Conservation (phyloP, 2,797 vertebrate species). For the Argentina silus region DNA sequence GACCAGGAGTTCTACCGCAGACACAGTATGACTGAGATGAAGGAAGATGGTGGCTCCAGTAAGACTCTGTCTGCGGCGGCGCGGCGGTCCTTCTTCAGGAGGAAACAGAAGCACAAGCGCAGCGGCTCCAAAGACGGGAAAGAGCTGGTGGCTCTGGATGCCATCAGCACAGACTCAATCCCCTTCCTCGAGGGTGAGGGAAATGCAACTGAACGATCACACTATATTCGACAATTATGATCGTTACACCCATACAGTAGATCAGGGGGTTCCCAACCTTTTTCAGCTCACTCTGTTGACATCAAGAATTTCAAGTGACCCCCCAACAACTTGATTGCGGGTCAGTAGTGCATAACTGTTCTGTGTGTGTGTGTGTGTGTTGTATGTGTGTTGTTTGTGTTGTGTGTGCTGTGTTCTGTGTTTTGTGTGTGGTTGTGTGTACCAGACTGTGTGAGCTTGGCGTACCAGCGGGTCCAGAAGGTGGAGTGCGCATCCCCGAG, state of each 20-base stretch:
- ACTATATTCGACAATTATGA: no score
- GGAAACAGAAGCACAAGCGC: conserved; percentile 95
- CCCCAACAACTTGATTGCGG: no score
- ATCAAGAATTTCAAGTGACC: no score
- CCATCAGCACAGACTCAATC: conserved; percentile 93
- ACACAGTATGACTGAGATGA: conserved; percentile 92
- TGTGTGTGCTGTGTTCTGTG: neutral
- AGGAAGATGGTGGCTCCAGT: conserved; percentile 85
- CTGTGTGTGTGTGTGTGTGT: neutral
- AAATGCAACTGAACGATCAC: no score
- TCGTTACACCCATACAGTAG: no score
- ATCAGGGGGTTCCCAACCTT: no score
- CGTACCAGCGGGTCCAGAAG: conserved; percentile 97
- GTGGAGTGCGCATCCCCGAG: conserved; percentile 90
- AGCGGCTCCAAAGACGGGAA: conserved; percentile 96
- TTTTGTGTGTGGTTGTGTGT: conserved; percentile 6
- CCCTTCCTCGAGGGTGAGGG: conserved; percentile 90
- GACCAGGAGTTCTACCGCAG: conserved; percentile 96
- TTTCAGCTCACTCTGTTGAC: no score
- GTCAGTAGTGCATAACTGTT: no score
- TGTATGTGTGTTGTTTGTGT: conserved; percentile 2
- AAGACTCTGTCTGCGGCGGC: conserved; percentile 93
- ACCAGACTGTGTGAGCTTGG: conserved; percentile 90
- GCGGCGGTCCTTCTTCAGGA: conserved; percentile 93
- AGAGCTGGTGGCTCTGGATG: conserved; percentile 89